A percentile compares a stretch with the other conserved stretches of the same genome.
Evolutionary conservation across 2,113 vertebrate species (phyloP).

Genomic region (Tragelaphus strepsiceros): DNA sequence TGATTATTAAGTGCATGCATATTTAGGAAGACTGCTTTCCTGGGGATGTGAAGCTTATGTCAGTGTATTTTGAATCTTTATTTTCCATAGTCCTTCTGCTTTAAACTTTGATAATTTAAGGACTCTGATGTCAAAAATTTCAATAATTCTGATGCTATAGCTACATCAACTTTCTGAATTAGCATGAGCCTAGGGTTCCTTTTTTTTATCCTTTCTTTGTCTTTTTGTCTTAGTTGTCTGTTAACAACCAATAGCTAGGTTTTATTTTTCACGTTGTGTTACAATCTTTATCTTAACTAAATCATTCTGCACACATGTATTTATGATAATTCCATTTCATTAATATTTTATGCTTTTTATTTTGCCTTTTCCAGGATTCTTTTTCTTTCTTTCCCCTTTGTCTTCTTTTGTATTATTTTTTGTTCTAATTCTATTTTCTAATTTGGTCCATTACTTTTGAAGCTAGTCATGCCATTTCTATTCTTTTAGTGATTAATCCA

Average conservation of each 20-base stretch:
- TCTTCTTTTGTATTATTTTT: background rate
- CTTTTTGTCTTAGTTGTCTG: background rate
- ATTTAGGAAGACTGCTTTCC: background rate
- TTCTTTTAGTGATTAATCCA: background rate
- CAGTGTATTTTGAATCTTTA: background rate
- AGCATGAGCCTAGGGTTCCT: background rate
- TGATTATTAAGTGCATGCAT: too few species aligned
- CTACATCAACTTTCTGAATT: background rate
- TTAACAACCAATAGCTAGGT: background rate
- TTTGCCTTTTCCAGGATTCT: background rate
- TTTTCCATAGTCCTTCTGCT: background rate
- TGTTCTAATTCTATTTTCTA: background rate
- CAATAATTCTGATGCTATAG: background rate
- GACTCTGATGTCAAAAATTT: background rate
- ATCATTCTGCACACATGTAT: background rate
- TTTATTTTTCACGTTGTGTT: background rate
- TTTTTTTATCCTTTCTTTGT: background rate
- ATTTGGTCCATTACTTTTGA: background rate
- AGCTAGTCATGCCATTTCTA: background rate
- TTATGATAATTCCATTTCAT: background rate
- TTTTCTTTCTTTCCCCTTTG: background rate
- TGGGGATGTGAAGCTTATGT: background rate
- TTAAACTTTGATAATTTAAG: background rate
- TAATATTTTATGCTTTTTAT: background rate
- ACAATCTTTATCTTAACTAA: background rate